Percentiles rank a stretch among this genome's conserved stretches.
phyloP scores from a whole-genome alignment of 2,888 invertebrate genomes.

The Galerucella calmariensis region DNA sequence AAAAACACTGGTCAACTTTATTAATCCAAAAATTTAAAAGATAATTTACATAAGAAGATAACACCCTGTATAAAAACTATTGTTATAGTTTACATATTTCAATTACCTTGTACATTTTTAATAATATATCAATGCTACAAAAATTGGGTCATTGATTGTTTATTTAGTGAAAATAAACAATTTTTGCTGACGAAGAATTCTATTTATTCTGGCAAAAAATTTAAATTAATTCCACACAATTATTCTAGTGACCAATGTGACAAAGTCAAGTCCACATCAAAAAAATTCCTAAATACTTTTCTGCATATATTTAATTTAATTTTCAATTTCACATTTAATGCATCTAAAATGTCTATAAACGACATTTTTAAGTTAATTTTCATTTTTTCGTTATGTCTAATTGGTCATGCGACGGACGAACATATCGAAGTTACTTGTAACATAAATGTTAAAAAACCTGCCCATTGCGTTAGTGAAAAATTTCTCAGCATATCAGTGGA shows the following conservation, averaged over 20 bases:
- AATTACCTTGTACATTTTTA: constrained; percentile 11
- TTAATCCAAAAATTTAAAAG: too few relatives aligned
- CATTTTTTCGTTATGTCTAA: constrained; percentile 13
- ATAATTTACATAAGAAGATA: background rate
- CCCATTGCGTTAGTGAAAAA: constrained; percentile 74
- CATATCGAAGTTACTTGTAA: constrained; percentile 57
- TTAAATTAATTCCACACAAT: background rate
- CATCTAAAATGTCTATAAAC: background rate
- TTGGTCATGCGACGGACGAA: constrained; percentile 33
- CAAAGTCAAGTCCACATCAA: background rate
- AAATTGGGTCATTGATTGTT: constrained; percentile 14
- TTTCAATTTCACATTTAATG: background rate
- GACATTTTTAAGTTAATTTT: background rate
- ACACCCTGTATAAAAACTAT: background rate
- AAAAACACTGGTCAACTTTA: too few relatives aligned
- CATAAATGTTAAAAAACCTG: constrained; percentile 71
- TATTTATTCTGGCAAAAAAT: background rate
- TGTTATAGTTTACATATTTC: background rate
- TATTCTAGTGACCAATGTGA: background rate
- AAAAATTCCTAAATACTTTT: background rate
- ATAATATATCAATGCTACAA: background rate
- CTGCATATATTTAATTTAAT: too few relatives aligned
- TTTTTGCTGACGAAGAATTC: constrained; percentile 12
- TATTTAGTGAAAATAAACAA: background rate
- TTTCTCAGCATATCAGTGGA: constrained; percentile 81